Base-by-base conservation (phyloP, 2,888 invertebrate species). In the Allacma fusca region DNA sequence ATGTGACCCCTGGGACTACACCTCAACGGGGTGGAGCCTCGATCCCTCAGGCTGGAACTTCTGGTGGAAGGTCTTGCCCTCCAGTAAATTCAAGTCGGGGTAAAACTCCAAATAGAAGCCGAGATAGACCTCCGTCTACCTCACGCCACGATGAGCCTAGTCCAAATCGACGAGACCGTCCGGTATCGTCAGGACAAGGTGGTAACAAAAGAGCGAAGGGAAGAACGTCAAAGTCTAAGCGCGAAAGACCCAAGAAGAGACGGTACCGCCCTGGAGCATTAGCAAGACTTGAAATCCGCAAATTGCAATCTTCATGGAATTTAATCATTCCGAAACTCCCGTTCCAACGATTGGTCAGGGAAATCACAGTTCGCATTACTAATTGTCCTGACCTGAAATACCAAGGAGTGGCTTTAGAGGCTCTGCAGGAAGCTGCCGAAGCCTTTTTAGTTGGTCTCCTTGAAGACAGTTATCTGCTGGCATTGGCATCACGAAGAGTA, bases 371-470 rank as follows among this genome's bases (percentile, higher is more conserved):
- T 23, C 7, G 19, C 13, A 29, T 67, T 7, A 67, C 67, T 1
- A n/a, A 24, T 7, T 19, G 19, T 12, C 4, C 4, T 5, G 28
- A 7, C 19, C 1, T 67, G 2, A 24, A n/a, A 19, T 67, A 67
- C 19, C 67, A 67, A 19, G 26, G 16, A 26, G 4, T 67, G 9
- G 67, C 67, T 4, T 19, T 67, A 19, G 26, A 7, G 13, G 29
- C 67, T 29, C 29, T 67, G 67, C 67, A 67, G 16, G 29, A 26
- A 29, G 67, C 67, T 29, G 67, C 67, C 13, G 67, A 67, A 67
- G 13, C 28, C 7, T 67, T 28, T n/a, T n/a, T 67, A 2, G n/a
- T 29, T 67, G 67, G 67, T 67, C 1, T 29, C 1, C 12, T 67
- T 5, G 67, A 67, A 24, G 67, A 67, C n/a, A 23, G 24, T 7